Base-by-base conservation (phyloP, 2,888 invertebrate species). In the Tortrix viridana region DNA sequence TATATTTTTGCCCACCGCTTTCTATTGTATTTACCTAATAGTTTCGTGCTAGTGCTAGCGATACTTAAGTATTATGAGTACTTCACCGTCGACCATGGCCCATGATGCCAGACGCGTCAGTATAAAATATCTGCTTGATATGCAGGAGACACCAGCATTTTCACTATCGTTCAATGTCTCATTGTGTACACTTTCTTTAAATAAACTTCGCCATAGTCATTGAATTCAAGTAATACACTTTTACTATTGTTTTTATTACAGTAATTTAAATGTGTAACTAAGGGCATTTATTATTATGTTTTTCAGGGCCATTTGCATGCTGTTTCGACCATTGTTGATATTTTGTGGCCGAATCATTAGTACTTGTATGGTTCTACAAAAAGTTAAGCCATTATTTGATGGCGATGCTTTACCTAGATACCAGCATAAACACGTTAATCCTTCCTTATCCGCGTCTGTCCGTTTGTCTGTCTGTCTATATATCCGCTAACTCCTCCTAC, bases 151-250 rank as follows among this genome's bases (percentile, higher is more conserved):
- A 75, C 67, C 43, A 62, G 67, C 71, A 80, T 84, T 91, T 91
- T 91, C 91, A 90, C 91, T 91, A 87, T 91, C 91, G 80, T 88
- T 89, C 82, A 85, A 82, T 82, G 85, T 81, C 73, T 78, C 77
- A 86, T 86, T 87, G 84, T 86, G 74, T 74, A 65, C 81, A 86
- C 91, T 91, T 91, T 91, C 90, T 89, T 86, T 84, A 82, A 71
- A 82, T 82, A 80, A 82, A 79, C 81, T 79, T 74, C 74, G 69
- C 78, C 80, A 74, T 82, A 78, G 73, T 69, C 68, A 70, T 68
- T 68, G 77, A 74, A 77, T 79, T 70, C 62, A 74, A 81, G 77
- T n/a, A n/a, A n/a, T 77, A 76, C 70, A 71, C 71, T 67, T 50
- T 43, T 44, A 49, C 32, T 32, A 37, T 71, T 66, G 57, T 68